Percentiles rank a stretch among this genome's conserved stretches.
Evolutionary conservation across 2,888 invertebrate species (phyloP).

Genomic region (Pristionchus exspectatus): DNA sequence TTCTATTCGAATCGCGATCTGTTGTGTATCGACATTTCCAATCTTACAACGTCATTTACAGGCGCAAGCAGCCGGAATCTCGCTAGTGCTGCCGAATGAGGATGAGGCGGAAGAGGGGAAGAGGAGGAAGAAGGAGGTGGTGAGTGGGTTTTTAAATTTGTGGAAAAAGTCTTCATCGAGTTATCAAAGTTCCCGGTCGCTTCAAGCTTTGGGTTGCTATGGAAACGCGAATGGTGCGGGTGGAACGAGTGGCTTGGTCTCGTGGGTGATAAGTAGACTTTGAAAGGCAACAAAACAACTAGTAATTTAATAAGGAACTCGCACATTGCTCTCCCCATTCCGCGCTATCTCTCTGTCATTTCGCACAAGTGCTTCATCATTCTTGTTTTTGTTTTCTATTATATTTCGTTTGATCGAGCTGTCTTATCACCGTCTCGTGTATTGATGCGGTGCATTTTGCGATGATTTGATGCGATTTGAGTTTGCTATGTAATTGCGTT

Average conservation of each 20-base stretch:
- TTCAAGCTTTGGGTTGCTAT: neutral
- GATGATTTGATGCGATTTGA: too few relatives aligned
- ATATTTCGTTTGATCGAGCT: neutral
- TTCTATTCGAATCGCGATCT: too few relatives aligned
- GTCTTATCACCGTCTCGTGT: neutral
- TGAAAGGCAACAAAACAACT: too few relatives aligned
- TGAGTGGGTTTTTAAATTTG: neutral
- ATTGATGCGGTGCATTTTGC: too few relatives aligned
- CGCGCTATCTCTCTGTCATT: too few relatives aligned
- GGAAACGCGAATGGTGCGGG: neutral
- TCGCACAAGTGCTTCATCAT: too few relatives aligned
- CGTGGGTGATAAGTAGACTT: neutral
- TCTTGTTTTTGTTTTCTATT: too few relatives aligned
- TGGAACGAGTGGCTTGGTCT: neutral
- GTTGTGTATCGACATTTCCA: neutral
- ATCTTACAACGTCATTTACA: neutral
- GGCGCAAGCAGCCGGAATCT: constrained; percentile 52
- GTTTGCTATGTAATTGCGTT: too few relatives aligned
- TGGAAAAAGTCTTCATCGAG: too few relatives aligned
- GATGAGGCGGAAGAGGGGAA: constrained; percentile 7
- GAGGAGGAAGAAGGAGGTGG: neutral
- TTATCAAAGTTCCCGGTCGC: too few relatives aligned
- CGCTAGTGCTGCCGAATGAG: constrained; percentile 45
- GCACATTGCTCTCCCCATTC: too few relatives aligned
- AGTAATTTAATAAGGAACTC: too few relatives aligned